phyloP scores from a whole-genome alignment of 2,888 invertebrate species.

The Stenolophus ochropezus region DNA sequence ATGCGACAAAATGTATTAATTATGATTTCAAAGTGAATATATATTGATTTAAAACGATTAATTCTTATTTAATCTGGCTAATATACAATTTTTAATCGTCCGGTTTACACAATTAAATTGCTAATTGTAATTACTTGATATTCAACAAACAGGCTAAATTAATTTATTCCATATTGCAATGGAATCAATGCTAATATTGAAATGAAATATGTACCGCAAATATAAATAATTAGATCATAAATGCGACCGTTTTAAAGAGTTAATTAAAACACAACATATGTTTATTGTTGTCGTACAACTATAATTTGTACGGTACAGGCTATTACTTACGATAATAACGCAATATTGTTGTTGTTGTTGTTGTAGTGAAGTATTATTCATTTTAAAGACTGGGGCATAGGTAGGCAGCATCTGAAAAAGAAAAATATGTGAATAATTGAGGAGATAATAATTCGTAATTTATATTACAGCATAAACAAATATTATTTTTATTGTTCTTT shows the following conservation, averaged over 20 bases:
- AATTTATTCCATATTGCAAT: constrained; percentile 20
- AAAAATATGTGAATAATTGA: no score
- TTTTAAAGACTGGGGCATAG: no score
- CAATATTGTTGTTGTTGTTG: no score
- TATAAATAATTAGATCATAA: background rate
- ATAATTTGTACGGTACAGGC: no score
- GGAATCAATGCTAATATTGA: constrained; percentile 13
- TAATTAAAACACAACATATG: background rate
- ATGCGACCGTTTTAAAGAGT: background rate
- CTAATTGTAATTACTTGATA: constrained; percentile 36
- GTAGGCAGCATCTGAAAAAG: no score
- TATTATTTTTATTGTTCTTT: no score
- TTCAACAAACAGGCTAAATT: constrained; percentile 7
- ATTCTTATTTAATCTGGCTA: constrained; percentile 31
- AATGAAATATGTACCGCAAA: background rate
- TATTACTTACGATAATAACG: no score
- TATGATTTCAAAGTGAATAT: constrained; percentile 3
- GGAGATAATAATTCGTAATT: no score
- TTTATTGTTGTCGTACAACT: no score
- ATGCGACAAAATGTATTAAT: background rate
- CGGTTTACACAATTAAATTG: constrained; percentile 35
- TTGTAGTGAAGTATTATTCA: no score
- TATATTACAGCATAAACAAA: no score
- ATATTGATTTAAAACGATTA: constrained; percentile 29
- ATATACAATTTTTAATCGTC: constrained; percentile 30